phyloP scores from a whole-genome alignment of 2,113 vertebrate species.

The Mastomys natalensis region DNA sequence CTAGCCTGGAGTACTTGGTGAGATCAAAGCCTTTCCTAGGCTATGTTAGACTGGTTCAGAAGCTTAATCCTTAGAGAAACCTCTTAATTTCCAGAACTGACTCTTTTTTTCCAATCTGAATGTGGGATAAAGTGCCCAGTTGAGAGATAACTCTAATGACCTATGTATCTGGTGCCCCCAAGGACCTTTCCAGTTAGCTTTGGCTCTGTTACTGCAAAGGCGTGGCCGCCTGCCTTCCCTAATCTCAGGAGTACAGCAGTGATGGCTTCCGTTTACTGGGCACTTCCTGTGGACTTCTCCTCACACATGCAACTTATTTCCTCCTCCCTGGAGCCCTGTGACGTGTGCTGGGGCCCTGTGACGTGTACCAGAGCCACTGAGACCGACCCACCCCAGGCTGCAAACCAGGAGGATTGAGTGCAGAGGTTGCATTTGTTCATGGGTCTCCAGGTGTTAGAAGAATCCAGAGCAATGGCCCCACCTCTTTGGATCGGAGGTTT shows the following conservation, averaged over 20 bases:
- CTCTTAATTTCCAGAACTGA: neutral
- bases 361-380: neutral
- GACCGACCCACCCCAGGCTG: neutral
- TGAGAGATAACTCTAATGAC: neutral
- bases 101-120: neutral
- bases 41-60: neutral
- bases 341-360: neutral
- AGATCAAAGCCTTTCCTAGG: neutral
- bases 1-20: neutral
- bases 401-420: no score
- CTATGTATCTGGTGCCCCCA: rapidly evolving
- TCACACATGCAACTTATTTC: neutral
- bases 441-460: neutral
- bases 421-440: neutral
- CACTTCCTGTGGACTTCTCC: neutral
- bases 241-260: neutral
- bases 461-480: neutral
- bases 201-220: neutral
- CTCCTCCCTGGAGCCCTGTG: neutral
- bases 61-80: neutral
- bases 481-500: neutral
- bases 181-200: neutral
- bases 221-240: neutral
- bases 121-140: neutral
- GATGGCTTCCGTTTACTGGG: neutral